Evolutionary conservation across 2,113 vertebrate species (phyloP).

Genomic region (Sphyrna mokarran): DNA sequence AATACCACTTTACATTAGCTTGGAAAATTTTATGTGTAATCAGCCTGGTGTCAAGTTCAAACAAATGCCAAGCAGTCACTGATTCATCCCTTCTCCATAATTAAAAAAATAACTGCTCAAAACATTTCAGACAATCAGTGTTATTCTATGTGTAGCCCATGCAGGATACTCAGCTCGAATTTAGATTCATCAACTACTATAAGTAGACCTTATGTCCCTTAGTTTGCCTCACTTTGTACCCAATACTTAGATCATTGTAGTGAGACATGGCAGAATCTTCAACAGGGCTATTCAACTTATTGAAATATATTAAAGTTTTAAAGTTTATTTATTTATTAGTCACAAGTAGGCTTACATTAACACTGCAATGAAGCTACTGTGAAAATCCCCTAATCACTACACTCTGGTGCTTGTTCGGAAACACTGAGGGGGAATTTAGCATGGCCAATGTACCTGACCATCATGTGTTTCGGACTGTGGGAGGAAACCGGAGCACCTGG

Average conservation of each 20-base stretch:
- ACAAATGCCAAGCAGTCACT: neutral
- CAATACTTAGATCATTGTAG: neutral
- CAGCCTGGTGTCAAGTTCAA: neutral
- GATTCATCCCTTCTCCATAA: neutral
- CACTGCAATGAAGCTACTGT: too few relatives aligned
- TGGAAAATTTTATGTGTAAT: neutral
- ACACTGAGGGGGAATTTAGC: too few relatives aligned
- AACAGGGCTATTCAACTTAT: neutral
- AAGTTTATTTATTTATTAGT: neutral
- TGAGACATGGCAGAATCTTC: neutral
- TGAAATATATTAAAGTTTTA: neutral
- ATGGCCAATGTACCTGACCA: too few relatives aligned
- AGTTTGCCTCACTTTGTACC: neutral
- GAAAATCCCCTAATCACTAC: too few relatives aligned
- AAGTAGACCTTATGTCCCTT: neutral
- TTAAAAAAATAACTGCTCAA: neutral
- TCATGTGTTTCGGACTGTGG: too few relatives aligned
- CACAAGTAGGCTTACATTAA: too few relatives aligned
- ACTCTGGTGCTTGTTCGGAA: too few relatives aligned
- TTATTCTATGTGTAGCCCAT: neutral
- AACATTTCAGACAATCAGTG: neutral
- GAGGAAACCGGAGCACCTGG: too few relatives aligned
- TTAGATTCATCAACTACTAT: neutral
- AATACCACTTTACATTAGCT: neutral
- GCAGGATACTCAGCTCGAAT: neutral